A percentile compares a stretch with the other conserved stretches of the same genome.
Conservation (phyloP, 2,888 invertebrate species). For the Eucriotettix oculatus region DNA sequence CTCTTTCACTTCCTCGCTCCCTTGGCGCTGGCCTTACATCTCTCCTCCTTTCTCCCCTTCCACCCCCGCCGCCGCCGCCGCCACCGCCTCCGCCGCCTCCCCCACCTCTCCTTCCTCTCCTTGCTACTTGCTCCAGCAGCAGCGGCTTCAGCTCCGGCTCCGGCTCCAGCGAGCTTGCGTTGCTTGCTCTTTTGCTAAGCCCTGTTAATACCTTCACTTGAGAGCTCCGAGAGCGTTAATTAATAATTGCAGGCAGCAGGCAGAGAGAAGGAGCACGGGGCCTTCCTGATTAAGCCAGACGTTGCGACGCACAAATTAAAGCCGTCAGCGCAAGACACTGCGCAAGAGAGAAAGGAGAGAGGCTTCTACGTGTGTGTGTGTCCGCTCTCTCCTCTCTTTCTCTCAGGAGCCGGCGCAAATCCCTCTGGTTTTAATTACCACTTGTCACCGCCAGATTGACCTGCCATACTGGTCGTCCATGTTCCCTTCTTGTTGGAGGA, state of each 20-base stretch:
- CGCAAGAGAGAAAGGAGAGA: no score
- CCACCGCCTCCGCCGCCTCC: not conserved
- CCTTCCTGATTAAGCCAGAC: not conserved
- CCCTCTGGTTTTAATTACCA: not conserved
- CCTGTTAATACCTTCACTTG: constrained; percentile 12
- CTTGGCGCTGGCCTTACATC: no score
- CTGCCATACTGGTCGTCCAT: not conserved
- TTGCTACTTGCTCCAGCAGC: not conserved
- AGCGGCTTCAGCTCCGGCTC: not conserved
- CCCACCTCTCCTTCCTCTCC: not conserved
- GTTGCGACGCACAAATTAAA: not conserved
- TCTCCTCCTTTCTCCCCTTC: not conserved
- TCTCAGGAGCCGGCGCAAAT: no score
- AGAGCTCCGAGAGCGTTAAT: constrained; percentile 10
- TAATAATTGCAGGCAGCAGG: constrained; percentile 10
- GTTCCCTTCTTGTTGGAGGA: not conserved
- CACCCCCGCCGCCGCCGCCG: not conserved
- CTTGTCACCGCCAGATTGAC: not conserved
- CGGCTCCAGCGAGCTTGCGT: not conserved
- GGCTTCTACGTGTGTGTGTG: no score
- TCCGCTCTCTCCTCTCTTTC: no score
- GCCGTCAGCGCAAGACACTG: not conserved
- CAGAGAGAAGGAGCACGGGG: constrained; percentile 3
- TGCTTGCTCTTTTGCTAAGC: constrained; percentile 9
- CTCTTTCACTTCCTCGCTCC: not conserved